phyloP scores from a whole-genome alignment of 2,113 vertebrate genomes.

The Myotis brandtii region DNA sequence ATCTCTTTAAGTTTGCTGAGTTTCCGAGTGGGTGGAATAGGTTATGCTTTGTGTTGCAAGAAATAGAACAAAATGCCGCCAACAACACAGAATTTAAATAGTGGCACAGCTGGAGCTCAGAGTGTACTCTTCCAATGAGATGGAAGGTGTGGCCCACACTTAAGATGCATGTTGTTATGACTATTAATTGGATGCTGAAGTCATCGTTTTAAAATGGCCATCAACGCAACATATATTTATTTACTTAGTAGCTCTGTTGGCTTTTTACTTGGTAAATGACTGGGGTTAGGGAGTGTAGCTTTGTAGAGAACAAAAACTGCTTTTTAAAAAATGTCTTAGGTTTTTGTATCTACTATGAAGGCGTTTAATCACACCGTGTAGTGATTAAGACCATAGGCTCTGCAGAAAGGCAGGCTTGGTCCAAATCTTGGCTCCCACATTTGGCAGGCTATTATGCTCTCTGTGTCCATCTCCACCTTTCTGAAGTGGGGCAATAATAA shows the following conservation, averaged over 20 bases:
- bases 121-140: constrained; percentile 44
- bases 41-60: constrained; percentile 66
- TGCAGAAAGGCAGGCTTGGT: neutral
- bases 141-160: constrained; percentile 26
- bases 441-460: neutral
- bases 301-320: neutral
- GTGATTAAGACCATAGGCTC: neutral
- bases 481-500: neutral
- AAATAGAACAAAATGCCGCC: constrained; percentile 64
- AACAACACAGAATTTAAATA: constrained; percentile 60
- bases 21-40: constrained; percentile 63
- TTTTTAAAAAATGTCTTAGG: neutral
- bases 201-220: constrained; percentile 38
- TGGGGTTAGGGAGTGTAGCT: neutral
- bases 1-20: constrained; percentile 46
- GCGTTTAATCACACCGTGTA: neutral
- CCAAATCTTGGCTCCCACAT: neutral
- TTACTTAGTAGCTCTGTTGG: neutral
- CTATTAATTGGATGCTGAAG: neutral
- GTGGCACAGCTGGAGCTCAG: neutral
- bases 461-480: neutral
- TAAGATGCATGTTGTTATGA: constrained; percentile 3
- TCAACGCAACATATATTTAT: neutral
- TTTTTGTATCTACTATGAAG: neutral
- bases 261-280: neutral